These are phyloP conservation scores for Epicauta chinensis DNA, from an alignment of 1,140 invertebrate species.

Conservation along the genomic window DNA sequence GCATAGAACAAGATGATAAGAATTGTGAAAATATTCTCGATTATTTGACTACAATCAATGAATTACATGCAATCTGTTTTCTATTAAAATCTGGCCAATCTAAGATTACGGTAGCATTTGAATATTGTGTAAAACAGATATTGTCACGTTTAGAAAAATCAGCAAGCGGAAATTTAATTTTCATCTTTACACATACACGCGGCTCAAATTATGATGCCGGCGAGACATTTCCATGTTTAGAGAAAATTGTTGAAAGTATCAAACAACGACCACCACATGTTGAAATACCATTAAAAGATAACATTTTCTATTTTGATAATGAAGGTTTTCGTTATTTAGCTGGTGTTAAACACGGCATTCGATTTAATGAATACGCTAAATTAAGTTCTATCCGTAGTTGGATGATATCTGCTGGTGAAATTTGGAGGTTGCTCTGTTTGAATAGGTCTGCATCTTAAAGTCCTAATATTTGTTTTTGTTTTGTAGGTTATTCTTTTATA, in stretches of 20 bases:
- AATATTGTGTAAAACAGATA: conserved; percentile 35
- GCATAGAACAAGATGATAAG: conserved; percentile 32
- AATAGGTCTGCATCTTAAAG: no score
- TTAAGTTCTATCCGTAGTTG: conserved; percentile 27
- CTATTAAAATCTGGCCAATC: conserved; percentile 32
- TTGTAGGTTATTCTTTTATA: conserved; percentile 30
- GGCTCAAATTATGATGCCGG: conserved; percentile 31
- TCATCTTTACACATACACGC: conserved; percentile 34
- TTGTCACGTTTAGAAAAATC: conserved; percentile 34
- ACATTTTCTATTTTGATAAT: conserved; percentile 38
- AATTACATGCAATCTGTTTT: conserved; percentile 36
- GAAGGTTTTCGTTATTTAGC: conserved; percentile 34
- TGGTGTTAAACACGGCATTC: conserved; percentile 23
- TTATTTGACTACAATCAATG: conserved; percentile 27
- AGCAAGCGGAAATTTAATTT: conserved; percentile 33
- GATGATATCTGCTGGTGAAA: conserved; percentile 27
- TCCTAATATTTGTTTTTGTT: no score
- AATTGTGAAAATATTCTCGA: conserved; percentile 36
- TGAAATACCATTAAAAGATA: conserved; percentile 23
- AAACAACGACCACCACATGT: conserved; percentile 22
- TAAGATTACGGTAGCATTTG: conserved; percentile 25
- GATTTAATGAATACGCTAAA: conserved; percentile 14
- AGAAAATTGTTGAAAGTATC: conserved; percentile 21
- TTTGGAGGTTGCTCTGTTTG: conserved; percentile 12
- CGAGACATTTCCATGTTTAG: conserved; percentile 25